Percentiles rank a stretch among this genome's conserved stretches.
Evolutionary conservation across 2,797 vertebrate genomes (phyloP).

Genomic region (Gymnocypris eckloni): DNA sequence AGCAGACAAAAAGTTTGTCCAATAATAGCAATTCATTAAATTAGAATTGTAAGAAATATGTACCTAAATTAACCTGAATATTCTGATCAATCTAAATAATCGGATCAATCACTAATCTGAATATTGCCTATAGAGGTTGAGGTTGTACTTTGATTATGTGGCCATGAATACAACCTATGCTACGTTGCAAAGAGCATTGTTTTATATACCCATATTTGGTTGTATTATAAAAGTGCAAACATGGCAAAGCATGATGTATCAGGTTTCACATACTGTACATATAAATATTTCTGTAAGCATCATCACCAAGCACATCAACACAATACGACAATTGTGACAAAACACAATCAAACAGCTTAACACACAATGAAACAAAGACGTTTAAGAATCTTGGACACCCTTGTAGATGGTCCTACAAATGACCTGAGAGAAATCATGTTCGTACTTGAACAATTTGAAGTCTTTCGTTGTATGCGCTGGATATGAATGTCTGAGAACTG

Average conservation of each 20-base stretch:
- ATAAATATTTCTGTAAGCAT: constrained; percentile 22
- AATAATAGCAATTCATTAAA: neutral
- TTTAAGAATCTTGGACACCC: constrained; percentile 81
- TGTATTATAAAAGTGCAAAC: constrained; percentile 32
- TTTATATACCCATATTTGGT: constrained; percentile 13
- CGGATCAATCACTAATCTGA: neutral
- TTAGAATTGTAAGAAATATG: neutral
- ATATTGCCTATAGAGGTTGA: neutral
- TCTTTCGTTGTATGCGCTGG: constrained; percentile 57
- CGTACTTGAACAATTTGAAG: constrained; percentile 55
- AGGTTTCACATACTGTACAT: constrained; percentile 29
- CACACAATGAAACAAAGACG: constrained; percentile 70
- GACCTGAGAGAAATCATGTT: constrained; percentile 72
- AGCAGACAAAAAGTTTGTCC: neutral
- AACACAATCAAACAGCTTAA: constrained; percentile 51
- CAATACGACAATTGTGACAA: constrained; percentile 59
- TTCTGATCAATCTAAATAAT: neutral
- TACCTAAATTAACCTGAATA: neutral
- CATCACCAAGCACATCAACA: constrained; percentile 60
- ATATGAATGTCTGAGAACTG: constrained; percentile 65
- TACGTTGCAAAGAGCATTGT: neutral
- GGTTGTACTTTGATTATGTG: neutral
- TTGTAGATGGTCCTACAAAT: constrained; percentile 83
- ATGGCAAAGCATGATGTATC: constrained; percentile 42
- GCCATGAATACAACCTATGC: neutral